These are phyloP conservation scores for Pollicipes pollicipes DNA, from an alignment of 1,140 invertebrate genomes.

Conservation along the genomic window DNA sequence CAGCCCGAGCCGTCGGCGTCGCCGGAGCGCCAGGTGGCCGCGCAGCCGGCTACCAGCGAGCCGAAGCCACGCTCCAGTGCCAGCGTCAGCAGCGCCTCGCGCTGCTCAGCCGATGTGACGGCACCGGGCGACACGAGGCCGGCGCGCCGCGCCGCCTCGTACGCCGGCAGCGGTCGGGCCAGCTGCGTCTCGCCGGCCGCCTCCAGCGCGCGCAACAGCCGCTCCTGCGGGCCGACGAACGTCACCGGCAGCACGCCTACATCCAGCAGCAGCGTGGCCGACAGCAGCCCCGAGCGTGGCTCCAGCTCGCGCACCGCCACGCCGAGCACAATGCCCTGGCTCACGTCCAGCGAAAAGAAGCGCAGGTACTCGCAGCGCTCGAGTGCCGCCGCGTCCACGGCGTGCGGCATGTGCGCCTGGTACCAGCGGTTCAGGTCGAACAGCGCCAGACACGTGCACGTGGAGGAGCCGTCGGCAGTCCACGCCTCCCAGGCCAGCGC, in stretches of 20 bases:
- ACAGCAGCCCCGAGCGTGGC: constrained; percentile 20
- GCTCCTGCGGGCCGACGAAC: constrained; percentile 30
- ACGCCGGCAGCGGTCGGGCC: background rate
- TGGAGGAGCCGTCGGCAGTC: constrained; percentile 22
- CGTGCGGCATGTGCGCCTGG: constrained; percentile 69
- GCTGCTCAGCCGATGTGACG: constrained; percentile 28
- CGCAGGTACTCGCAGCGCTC: constrained; percentile 25
- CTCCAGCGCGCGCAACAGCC: background rate
- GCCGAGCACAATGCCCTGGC: background rate
- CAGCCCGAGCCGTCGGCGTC: constrained; percentile 44
- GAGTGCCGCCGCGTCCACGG: constrained; percentile 21
- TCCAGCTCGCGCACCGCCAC: constrained; percentile 5
- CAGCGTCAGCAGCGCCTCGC: constrained; percentile 52
- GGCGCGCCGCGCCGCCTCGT: background rate
- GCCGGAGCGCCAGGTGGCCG: constrained; percentile 47
- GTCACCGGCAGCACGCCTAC: constrained; percentile 25
- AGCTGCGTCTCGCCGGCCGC: background rate
- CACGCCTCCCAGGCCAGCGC: constrained; percentile 35
- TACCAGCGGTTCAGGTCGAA: constrained; percentile 94
- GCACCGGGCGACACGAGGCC: background rate
- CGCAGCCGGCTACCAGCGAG: constrained; percentile 48
- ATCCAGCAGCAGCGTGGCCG: constrained; percentile 28
- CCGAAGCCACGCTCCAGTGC: constrained; percentile 55
- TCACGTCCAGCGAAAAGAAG: constrained; percentile 20
- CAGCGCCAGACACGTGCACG: constrained; percentile 33